Evolutionary conservation across 2,888 invertebrate species (phyloP), one percentile per base, ranked within the genome.

Genomic region (Notodonta ziczac): DNA sequence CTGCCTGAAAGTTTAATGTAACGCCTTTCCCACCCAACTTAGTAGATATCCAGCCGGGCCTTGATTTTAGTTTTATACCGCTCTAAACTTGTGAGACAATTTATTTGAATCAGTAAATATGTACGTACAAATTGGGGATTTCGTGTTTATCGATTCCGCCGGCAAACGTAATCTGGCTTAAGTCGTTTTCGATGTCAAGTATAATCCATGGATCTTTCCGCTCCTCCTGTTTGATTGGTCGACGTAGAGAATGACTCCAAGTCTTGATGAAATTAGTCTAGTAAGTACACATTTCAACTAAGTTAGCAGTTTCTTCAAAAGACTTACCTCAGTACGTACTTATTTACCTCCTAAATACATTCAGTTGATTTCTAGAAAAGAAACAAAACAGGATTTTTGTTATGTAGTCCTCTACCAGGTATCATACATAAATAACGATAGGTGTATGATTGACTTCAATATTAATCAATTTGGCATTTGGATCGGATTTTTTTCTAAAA

Each of bases 1-100:
- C 78, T 78, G 76, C 73, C 72, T 89, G 87, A 89, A 89, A 89
- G 66, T 89, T 89, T 89, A 88, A 89, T 89, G 87, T 85, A 81
- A 85, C 78, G 81, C 83, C 79, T 81, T 81, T 76, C 67, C 70
- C 73, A 75, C 74, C 77, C 74, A 64, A 80, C 79, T 83, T 78
- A 80, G 83, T 84, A 84, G 81, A 87, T 85, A 82, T 82, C 64
- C 77, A 73, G 72, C 75, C 77, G 70, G 75, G 73, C 80, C 83
- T 82, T 85, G 89, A 87, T 88, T 89, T 86, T 81, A 77, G 85
- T 83, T 87, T 86, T 81, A 86, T 82, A 80, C 74, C 77, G 76
- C 82, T 78, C 77, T 82, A 81, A 84, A 84, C 77, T 81, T 77
- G 80, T 80, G 81, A 80, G 78, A 74, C 78, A 81, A 83, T 86